Evolutionary conservation across 2,888 invertebrate genomes (phyloP), one percentile per base, ranked within the genome.

Genomic region (Hirtodrosophila cameraria): DNA sequence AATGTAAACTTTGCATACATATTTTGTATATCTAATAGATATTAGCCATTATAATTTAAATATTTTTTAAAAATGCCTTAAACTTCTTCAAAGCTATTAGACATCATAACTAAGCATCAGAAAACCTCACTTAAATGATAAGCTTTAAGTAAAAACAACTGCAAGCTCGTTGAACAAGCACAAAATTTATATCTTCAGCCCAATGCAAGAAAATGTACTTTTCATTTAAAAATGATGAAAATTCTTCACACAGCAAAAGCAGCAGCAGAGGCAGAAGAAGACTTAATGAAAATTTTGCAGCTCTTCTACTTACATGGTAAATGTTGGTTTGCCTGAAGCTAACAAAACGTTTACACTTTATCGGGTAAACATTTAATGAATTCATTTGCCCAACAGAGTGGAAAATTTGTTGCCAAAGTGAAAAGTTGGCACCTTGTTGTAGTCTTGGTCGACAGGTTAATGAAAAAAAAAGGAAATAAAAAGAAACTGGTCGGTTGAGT

Each of bases 301-400:
- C 11, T 67, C 31, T 13, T n/a, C n/a, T 49, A 52, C 52, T 15
- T 16, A 52, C 16, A 15, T 43, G 61, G 23, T 16, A 46, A 53
- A 33, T 52, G 45, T 41, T 62, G 52, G 55, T 42, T 42, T 13
- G 28, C 54, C 48, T 52, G 27, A 16, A 46, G 54, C 23, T 39
- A 18, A n/a, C 13, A 48, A 43, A 66, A 60, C 54, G 64, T 77
- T 76, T 76, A 58, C 74, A 76, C 73, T 48, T 50, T 57, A 43
- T 33, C 43, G 59, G 35, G 73, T 66, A 80, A 79, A 70, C 77
- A 80, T 70, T 77, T 78, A 77, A 80, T 77, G 73, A 78, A 78
- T 78, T 57, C 72, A 78, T 78, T 79, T 76, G 77, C 48, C 63
- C 72, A 50, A 48, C 62, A 66, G 67, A 25, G 39, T 42, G 62